Evolutionary conservation across 2,888 invertebrate genomes (phyloP), one percentile per base, ranked within the genome.

Genomic region (Agrotis exclamationis): DNA sequence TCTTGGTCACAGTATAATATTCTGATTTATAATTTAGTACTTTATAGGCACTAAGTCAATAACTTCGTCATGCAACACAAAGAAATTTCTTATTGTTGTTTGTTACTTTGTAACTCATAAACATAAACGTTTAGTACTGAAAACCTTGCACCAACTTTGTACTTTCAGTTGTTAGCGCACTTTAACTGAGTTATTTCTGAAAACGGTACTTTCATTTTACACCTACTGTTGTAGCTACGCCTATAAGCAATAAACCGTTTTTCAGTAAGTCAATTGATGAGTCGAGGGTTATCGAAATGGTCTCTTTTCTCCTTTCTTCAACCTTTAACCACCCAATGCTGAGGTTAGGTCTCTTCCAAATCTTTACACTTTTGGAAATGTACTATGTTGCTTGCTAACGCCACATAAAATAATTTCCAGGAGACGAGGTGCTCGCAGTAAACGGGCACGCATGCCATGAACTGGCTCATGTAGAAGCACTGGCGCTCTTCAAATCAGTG

Each of bases 391-490:
- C 33, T 33, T n/a, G n/a, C 56, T 56, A 33, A 56, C 16, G 0
- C 7, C 9, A 9, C 16, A 22, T 48, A 11, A 24, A 22, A 59
- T 50, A 18, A n/a, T 57, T 96, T 95, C 44, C 92, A 97, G 98
- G 98, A 63, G 98, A 98, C 90, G 98, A 98, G 94, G 97, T 98
- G 85, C 93, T 98, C 83, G 98, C 98, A 70, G 98, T 98, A 24
- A 98, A 98, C 93, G 98, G 98, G 16, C 97, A 97, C 85, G 97
- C 97, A 59, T 98, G 98, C 87, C 98, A 98, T 87, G 98, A 98
- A 87, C 96, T 98, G 83, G 98, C 98, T 1, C 98, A 98, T 90
- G 97, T 97, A 54, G 98, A 98, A 90, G 98, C 98, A 48, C 97
- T 98, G 62, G 97, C 97, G 33, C 96, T 98, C 45, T 98, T 98